These are phyloP conservation scores for Semicossyphus pulcher DNA, from an alignment of 2,113 vertebrate genomes.

Conservation along the genomic window DNA sequence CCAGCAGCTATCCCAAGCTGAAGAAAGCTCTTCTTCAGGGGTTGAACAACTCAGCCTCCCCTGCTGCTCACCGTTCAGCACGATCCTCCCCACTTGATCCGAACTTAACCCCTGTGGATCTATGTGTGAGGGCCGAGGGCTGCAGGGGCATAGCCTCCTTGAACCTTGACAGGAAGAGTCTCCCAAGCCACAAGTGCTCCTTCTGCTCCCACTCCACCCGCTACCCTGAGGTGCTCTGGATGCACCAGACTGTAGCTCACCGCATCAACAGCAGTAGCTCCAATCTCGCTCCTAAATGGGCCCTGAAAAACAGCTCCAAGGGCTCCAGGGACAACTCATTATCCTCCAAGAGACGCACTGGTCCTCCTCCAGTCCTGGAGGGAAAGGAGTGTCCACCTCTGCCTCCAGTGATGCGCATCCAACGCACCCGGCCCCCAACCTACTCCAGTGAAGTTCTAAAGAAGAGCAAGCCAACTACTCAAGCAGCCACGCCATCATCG, in stretches of 20 bases:
- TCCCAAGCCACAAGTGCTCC: constrained; percentile 89
- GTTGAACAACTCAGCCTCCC: constrained; percentile 68
- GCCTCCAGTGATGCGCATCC: constrained; percentile 80
- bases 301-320: constrained; percentile 83
- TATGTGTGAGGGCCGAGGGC: constrained; percentile 73
- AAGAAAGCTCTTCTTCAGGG: constrained; percentile 83
- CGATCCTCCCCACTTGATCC: constrained; percentile 45
- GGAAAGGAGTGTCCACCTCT: constrained; percentile 93
- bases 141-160: constrained; percentile 65
- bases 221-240: constrained; percentile 96
- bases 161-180: constrained; percentile 78
- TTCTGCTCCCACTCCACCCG: constrained; percentile 92
- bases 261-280: constrained; percentile 89
- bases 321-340: constrained; percentile 81
- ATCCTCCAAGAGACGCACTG: constrained; percentile 88
- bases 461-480: constrained; percentile 75
- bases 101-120: constrained; percentile 65
- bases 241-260: constrained; percentile 95
- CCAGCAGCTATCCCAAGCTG: constrained; percentile 75
- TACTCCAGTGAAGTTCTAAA: constrained; percentile 65
- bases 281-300: constrained; percentile 88
- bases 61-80: constrained; percentile 54
- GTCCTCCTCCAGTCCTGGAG: constrained; percentile 89
- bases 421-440: constrained; percentile 86
- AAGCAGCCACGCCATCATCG: constrained; percentile 38